Evolutionary conservation across 2,113 vertebrate species (phyloP).

Genomic region (Pseudois nayaur): DNA sequence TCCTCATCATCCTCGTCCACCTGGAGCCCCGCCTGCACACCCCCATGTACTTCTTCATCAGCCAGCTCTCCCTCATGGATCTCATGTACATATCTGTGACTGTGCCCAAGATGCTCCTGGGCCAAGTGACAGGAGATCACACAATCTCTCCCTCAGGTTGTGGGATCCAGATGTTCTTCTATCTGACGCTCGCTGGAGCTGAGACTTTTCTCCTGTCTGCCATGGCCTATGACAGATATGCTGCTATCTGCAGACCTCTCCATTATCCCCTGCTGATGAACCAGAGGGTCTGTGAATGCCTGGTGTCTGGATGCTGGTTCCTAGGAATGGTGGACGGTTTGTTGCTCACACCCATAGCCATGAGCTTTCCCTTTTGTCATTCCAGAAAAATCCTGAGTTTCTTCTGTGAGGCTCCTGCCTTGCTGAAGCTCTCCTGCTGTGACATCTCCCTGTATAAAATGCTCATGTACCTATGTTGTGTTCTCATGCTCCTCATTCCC

Average conservation of each 20-base stretch:
- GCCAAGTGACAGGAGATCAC: background rate
- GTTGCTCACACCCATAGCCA: background rate
- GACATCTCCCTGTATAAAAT: background rate
- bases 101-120: background rate
- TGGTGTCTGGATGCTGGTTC: background rate
- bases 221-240: conserved; percentile 19
- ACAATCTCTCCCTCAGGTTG: background rate
- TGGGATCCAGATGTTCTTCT: conserved; percentile 3
- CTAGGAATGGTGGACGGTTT: background rate
- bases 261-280: background rate
- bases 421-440: conserved; percentile 29
- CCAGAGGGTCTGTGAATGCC: background rate
- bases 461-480: background rate
- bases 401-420: background rate
- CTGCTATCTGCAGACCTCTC: conserved; percentile 26
- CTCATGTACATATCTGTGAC: conserved; percentile 2
- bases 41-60: conserved; percentile 42
- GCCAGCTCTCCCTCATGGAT: background rate
- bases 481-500: background rate
- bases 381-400: background rate
- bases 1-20: background rate
- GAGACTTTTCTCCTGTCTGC: background rate
- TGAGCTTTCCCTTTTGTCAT: background rate
- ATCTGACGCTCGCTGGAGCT: background rate
- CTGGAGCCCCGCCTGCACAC: background rate